Evolutionary conservation across 2,888 invertebrate genomes (phyloP).

Genomic region (Leptopterna dolabrata): DNA sequence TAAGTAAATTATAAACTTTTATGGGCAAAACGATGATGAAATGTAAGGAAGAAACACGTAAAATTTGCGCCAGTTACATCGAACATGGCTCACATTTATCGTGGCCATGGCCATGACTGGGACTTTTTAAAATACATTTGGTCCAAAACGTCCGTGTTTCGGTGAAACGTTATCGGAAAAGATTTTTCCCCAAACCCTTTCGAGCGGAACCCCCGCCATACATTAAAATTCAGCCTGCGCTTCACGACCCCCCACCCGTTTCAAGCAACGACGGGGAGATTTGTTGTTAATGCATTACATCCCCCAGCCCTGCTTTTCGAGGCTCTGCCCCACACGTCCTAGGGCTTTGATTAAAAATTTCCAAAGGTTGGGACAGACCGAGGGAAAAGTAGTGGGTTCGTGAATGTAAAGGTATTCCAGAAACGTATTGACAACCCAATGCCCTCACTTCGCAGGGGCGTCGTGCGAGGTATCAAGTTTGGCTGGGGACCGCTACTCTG

Average conservation of each 20-base stretch:
- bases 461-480: not conserved
- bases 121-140: too few species aligned
- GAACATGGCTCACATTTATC: too few species aligned
- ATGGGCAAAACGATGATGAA: too few species aligned
- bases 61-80: too few species aligned
- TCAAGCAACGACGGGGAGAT: not conserved
- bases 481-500: not conserved
- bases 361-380: too few species aligned
- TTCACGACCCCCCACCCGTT: not conserved
- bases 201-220: not conserved
- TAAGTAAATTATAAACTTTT: too few species aligned
- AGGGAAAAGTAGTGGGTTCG: not conserved
- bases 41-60: too few species aligned
- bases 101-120: too few species aligned
- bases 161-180: not conserved
- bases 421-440: not conserved
- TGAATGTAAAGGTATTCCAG: not conserved
- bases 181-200: not conserved
- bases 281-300: not conserved
- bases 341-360: constrained; percentile 16
- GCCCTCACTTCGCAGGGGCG: not conserved
- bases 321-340: not conserved
- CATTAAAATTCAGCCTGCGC: not conserved
- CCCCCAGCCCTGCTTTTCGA: not conserved
- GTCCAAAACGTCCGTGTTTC: too few species aligned